These are phyloP conservation scores for Heliothis subflexa DNA, from an alignment of 1,140 invertebrate genomes.

Conservation along the genomic window DNA sequence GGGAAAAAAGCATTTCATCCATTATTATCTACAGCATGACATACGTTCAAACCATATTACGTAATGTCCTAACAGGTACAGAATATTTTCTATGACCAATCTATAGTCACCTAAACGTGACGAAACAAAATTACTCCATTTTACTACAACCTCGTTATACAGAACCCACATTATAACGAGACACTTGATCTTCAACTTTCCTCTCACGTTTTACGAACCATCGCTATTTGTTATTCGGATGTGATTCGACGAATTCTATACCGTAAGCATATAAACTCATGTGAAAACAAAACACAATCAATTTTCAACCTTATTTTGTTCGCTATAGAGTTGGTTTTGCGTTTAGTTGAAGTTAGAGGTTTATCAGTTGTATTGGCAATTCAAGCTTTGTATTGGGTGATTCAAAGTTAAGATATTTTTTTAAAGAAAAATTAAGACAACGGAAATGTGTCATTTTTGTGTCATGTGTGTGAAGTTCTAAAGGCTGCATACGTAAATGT, in stretches of 20 bases:
- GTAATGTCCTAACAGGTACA: too few relatives aligned
- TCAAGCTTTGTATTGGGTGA: conserved; percentile 9
- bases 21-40: too few relatives aligned
- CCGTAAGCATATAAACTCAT: conserved; percentile 1
- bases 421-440: conserved; percentile 7
- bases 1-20: too few relatives aligned
- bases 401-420: conserved; percentile 41
- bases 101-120: too few relatives aligned
- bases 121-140: neutral
- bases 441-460: conserved; percentile 10
- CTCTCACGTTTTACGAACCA: conserved; percentile 28
- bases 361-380: neutral
- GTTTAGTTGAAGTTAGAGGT: neutral
- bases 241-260: conserved; percentile 21
- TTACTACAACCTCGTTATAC: neutral
- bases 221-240: conserved; percentile 16
- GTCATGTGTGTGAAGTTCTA: too few relatives aligned
- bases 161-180: conserved; percentile 11
- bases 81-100: too few relatives aligned
- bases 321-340: neutral
- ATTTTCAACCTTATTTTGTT: neutral
- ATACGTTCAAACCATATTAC: too few relatives aligned
- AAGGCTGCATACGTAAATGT: too few relatives aligned
- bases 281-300: neutral
- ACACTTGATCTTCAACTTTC: conserved; percentile 12